Percentiles rank a stretch among this genome's conserved stretches.
phyloP scores from a whole-genome alignment of 2,888 invertebrate genomes.

The Andricus curvator region DNA sequence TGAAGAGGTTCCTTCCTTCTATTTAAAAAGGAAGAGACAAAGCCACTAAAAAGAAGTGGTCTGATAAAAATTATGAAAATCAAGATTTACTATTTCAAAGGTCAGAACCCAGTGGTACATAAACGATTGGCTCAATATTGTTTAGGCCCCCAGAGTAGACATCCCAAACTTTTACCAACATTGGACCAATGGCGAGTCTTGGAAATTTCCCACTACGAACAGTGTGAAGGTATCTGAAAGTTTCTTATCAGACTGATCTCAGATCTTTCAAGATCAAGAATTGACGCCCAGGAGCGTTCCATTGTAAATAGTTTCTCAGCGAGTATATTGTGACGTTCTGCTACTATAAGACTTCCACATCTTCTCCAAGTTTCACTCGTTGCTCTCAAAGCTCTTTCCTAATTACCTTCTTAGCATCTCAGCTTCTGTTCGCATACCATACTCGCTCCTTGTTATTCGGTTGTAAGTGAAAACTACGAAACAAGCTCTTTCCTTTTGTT shows the following conservation, averaged over 20 bases:
- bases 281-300: background rate
- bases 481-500: constrained; percentile 36
- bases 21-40: background rate
- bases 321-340: constrained; percentile 22
- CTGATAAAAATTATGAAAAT: too few species aligned
- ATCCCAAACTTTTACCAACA: too few species aligned
- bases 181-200: too few species aligned
- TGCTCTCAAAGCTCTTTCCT: constrained; percentile 19
- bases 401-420: constrained; percentile 33
- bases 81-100: too few species aligned
- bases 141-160: too few species aligned
- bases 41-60: background rate
- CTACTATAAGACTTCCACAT: constrained; percentile 4
- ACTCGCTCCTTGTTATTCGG: constrained; percentile 26
- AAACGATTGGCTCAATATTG: background rate
- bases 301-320: constrained; percentile 33
- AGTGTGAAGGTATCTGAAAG: background rate
- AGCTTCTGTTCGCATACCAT: constrained; percentile 30
- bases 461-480: constrained; percentile 38
- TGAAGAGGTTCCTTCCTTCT: background rate
- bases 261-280: constrained; percentile 1
- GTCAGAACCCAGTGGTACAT: background rate
- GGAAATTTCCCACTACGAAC: background rate
- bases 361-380: constrained; percentile 31
- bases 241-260: constrained; percentile 16